A percentile compares a stretch with the other conserved stretches of the same genome.
Conservation (phyloP, 2,797 vertebrate species). For the Tragelaphus oryx region DNA sequence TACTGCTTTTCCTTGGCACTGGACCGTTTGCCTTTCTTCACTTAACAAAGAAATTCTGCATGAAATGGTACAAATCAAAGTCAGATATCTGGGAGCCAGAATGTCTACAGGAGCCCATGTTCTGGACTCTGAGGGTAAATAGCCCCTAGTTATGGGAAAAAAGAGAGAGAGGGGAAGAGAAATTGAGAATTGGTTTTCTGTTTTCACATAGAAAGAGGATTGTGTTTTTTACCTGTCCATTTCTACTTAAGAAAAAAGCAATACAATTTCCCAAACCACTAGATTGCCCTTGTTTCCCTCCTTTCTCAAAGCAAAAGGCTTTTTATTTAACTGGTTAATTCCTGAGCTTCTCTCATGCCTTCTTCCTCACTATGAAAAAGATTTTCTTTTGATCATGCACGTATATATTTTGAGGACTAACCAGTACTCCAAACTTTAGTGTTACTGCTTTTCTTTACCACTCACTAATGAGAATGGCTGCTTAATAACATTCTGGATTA, state of each 20-base stretch:
- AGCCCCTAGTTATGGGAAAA: neutral
- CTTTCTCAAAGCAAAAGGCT: neutral
- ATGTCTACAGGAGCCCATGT: neutral
- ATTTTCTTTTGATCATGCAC: neutral
- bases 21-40: neutral
- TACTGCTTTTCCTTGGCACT: neutral
- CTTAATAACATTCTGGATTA: neutral
- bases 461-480: neutral
- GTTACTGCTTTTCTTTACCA: neutral
- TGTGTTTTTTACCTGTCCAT: neutral
- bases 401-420: neutral
- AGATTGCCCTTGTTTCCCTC: neutral
- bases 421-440: neutral
- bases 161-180: neutral
- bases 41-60: constrained; percentile 21
- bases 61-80: neutral
- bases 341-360: neutral
- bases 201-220: neutral
- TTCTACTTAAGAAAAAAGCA: neutral
- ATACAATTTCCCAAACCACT: neutral
- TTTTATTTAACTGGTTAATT: neutral
- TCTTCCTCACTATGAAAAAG: neutral
- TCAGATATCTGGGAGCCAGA: neutral
- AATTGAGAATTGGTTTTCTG: neutral
- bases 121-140: neutral